Evolutionary conservation across 1,140 invertebrate genomes (phyloP).

Genomic region (Medauroidea extradentata): DNA sequence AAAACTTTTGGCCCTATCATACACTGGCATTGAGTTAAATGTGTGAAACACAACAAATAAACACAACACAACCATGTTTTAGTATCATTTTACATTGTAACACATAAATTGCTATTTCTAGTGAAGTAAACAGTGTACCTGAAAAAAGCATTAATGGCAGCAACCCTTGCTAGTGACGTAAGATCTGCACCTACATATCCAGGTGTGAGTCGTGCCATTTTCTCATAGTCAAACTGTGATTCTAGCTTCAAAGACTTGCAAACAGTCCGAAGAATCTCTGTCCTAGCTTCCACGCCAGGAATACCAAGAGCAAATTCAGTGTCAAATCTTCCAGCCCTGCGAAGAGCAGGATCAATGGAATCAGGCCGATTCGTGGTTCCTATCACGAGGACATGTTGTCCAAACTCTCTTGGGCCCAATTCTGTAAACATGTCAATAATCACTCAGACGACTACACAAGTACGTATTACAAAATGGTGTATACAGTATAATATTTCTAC

Average conservation of each 20-base stretch:
- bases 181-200: slow-evolving; percentile 98
- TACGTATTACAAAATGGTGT: too few relatives aligned
- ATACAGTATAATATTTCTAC: too few relatives aligned
- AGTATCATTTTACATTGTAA: too few relatives aligned
- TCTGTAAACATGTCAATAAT: too few relatives aligned
- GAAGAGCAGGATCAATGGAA: slow-evolving; percentile 84
- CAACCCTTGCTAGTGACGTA: slow-evolving; percentile 77
- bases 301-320: slow-evolving; percentile 92
- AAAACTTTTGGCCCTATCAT: too few relatives aligned
- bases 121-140: slow-evolving; percentile 47
- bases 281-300: slow-evolving; percentile 76
- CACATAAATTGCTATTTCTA: too few relatives aligned
- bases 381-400: slow-evolving; percentile 70
- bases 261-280: slow-evolving; percentile 70
- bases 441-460: too few relatives aligned
- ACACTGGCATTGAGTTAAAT: too few relatives aligned
- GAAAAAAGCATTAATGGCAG: slow-evolving; percentile 81
- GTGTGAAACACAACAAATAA: too few relatives aligned
- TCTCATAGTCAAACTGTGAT: slow-evolving; percentile 61
- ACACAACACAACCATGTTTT: too few relatives aligned
- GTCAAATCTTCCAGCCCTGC: slow-evolving; percentile 88
- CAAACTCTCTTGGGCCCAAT: too few relatives aligned
- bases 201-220: slow-evolving; percentile 79
- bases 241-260: slow-evolving; percentile 61
- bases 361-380: slow-evolving; percentile 95